Base-by-base conservation (phyloP, 1,140 invertebrate species). In the Chionoecetes opilio region DNA sequence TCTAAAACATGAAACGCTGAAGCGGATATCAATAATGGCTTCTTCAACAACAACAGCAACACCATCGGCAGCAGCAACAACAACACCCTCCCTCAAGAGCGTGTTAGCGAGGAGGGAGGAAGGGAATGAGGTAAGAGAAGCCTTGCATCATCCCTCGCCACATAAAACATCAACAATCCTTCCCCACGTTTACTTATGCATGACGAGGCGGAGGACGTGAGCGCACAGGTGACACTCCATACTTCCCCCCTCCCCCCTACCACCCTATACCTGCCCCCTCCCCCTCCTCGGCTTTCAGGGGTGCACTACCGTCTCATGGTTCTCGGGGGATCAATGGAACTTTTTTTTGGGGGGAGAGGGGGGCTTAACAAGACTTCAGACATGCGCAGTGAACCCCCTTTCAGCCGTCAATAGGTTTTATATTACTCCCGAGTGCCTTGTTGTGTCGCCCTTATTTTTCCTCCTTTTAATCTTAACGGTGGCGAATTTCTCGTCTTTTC, bases 131-230 rank as follows among this genome's bases (percentile, higher is more conserved):
- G n/a, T 5, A 26, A 75, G 63, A n/a, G 63, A n/a, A 26, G 63
- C 26, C 63, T n/a, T 46, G 14, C 41, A 46, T 75, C 63, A 75
- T 75, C 63, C 26, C 63, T n/a, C 63, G 63, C 63, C 63, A 75
- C 63, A 75, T 75, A 75, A 75, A 75, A 75, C n/a, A 75, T 75
- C 63, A 75, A 75, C 63, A 75, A 75, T 21, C n/a, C n/a, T n/a
- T 75, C 63, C 63, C 5, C 63, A 1, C 63, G 21, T 75, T 75
- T 75, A 75, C n/a, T 75, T 75, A 75, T 75, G 63, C 63, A 75
- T n/a, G 63, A 26, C 63, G 26, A 26, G 26, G n/a, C n/a, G 2
- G 63, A 21, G 8, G 63, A n/a, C 26, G 63, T 75, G 63, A 75
- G 63, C 21, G 63, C 63, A 5, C 21, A 1, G 63, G 21, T 26